Percentiles rank a stretch among this genome's conserved stretches.
These are phyloP conservation scores for Drosophila ambigua DNA, from an alignment of 1,140 invertebrate species.

Conservation along the genomic window DNA sequence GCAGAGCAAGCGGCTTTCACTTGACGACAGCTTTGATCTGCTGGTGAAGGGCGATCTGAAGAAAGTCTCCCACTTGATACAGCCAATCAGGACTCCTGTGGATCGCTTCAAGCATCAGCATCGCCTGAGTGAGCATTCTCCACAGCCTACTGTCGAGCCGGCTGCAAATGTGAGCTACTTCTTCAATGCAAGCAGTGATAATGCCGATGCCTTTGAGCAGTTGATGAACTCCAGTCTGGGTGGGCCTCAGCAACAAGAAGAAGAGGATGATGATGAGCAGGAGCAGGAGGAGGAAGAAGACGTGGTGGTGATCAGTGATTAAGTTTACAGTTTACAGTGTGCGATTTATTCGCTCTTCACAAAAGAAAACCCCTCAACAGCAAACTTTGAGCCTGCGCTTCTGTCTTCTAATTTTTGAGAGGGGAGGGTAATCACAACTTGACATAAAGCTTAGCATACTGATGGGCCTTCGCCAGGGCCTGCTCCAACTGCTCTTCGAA, in stretches of 20 bases:
- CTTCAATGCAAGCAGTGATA: constrained; percentile 54
- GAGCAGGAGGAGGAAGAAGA: constrained; percentile 23
- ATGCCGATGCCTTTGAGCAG: constrained; percentile 66
- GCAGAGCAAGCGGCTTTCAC: constrained; percentile 41
- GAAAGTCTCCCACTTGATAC: constrained; percentile 6
- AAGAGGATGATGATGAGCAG: constrained; percentile 2
- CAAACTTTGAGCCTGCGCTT: constrained; percentile 26
- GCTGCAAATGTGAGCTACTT: constrained; percentile 64
- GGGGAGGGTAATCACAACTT: constrained; percentile 18
- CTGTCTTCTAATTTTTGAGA: background rate
- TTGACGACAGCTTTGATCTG: constrained; percentile 76
- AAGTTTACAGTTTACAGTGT: constrained; percentile 25
- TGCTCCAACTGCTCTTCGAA: constrained; percentile 85
- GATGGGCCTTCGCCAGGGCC: constrained; percentile 84
- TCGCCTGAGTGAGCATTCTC: constrained; percentile 22
- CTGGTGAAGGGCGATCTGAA: constrained; percentile 56
- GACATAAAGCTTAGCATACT: constrained; percentile 83
- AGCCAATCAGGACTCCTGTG: constrained; percentile 43
- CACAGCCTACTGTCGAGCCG: constrained; percentile 18
- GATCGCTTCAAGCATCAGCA: constrained; percentile 63
- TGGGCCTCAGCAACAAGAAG: constrained; percentile 13
- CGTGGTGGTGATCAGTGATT: constrained; percentile 45
- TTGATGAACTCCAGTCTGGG: constrained; percentile 66
- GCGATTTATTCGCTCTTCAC: constrained; percentile 39
- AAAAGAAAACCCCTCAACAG: constrained; percentile 19